phyloP scores from a whole-genome alignment of 2,113 vertebrate genomes.

The Sprattus sprattus region DNA sequence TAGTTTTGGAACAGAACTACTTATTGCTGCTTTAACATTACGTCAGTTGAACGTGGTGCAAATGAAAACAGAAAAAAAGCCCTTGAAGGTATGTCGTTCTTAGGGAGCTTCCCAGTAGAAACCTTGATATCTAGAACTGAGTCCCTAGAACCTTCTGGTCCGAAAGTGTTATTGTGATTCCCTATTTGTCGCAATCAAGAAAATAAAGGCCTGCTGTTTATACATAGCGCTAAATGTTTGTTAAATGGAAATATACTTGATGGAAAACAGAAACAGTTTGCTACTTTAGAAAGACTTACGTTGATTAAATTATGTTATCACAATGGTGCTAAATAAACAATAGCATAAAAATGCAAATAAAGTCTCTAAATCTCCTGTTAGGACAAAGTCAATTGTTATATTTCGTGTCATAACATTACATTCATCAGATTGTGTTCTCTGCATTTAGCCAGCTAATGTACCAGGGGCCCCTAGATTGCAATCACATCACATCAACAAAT shows the following conservation, averaged over 20 bases:
- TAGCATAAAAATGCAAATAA: neutral
- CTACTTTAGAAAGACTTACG: neutral
- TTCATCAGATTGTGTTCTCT: conserved; percentile 23
- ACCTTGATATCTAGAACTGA: too few species aligned
- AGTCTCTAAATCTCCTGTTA: neutral
- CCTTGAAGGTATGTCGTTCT: too few species aligned
- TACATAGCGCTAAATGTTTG: too few species aligned
- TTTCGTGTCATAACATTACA: conserved; percentile 9
- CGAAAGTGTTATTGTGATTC: neutral
- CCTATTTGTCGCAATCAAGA: neutral
- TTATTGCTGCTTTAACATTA: too few species aligned
- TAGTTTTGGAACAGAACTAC: too few species aligned
- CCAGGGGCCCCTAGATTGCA: conserved; percentile 19
- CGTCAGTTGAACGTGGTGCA: too few species aligned
- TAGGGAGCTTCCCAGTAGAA: too few species aligned
- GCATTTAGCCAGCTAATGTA: conserved; percentile 20
- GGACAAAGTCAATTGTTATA: conserved; percentile 13
- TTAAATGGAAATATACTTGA: too few species aligned
- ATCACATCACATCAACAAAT: conserved; percentile 31
- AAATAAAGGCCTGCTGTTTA: neutral
- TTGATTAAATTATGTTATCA: neutral
- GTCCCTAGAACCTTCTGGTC: too few species aligned
- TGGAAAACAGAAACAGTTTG: neutral
- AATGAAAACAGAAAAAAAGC: too few species aligned
- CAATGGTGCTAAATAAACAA: neutral